Evolutionary conservation across 2,113 vertebrate species (phyloP).

Genomic region (Arvicanthis niloticus): DNA sequence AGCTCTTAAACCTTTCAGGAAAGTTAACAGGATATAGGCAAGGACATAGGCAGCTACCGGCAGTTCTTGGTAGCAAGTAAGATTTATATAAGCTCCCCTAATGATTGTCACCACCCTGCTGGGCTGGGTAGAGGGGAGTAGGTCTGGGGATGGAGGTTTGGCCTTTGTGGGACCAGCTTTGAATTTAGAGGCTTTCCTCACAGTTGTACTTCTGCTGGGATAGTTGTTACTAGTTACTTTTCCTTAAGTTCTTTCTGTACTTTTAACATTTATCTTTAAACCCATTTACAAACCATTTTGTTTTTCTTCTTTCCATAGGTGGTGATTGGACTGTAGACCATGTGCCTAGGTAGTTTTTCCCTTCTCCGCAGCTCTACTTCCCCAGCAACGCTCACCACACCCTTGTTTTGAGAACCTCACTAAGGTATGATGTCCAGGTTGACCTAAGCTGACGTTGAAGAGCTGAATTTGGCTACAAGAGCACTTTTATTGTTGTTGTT

Average conservation of each 20-base stretch:
- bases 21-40: neutral
- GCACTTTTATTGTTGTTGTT: neutral
- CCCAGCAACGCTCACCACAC: conserved; percentile 17
- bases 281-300: conserved; percentile 27
- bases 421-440: conserved; percentile 60
- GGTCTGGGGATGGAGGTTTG: neutral
- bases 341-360: conserved; percentile 59
- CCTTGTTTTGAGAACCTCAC: conserved; percentile 66
- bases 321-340: conserved; percentile 72
- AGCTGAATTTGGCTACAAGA: neutral
- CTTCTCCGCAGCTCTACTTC: conserved; percentile 21
- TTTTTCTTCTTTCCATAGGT: conserved; percentile 70
- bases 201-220: neutral
- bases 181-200: conserved; percentile 41
- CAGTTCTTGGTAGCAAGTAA: neutral
- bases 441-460: conserved; percentile 24
- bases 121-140: too few species aligned
- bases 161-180: neutral
- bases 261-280: conserved; percentile 28
- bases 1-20: neutral
- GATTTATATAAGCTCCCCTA: too few species aligned
- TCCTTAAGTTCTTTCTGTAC: neutral
- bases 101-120: neutral
- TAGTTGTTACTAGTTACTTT: neutral
- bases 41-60: neutral